A percentile compares a stretch with the other conserved stretches of the same genome.
phyloP scores from a whole-genome alignment of 2,113 vertebrate genomes.

The Lycaon pictus region DNA sequence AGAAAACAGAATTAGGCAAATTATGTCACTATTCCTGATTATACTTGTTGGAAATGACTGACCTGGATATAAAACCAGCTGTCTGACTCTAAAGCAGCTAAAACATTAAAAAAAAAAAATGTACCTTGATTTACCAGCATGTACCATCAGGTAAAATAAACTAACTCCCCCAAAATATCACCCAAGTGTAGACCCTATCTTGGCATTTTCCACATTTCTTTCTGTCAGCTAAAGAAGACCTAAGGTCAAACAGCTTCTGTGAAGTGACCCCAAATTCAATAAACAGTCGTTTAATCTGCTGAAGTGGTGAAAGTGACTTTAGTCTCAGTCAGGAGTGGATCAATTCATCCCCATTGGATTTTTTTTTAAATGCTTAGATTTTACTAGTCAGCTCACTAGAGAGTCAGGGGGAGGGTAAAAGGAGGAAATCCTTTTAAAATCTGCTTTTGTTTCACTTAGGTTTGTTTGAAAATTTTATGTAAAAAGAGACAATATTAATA shows the following conservation, averaged over 20 bases:
- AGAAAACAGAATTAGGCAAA: not conserved
- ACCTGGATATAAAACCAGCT: slow-evolving; percentile 16
- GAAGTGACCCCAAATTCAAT: slow-evolving; percentile 73
- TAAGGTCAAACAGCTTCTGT: slow-evolving; percentile 52
- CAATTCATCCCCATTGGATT: slow-evolving; percentile 59
- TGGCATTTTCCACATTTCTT: not conserved
- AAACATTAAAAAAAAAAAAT: not conserved
- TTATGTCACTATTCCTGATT: not conserved
- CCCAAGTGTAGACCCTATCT: not conserved
- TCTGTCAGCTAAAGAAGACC: not conserved
- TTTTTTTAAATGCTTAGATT: slow-evolving; percentile 66
- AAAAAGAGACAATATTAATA: not conserved
- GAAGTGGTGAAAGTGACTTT: slow-evolving; percentile 72
- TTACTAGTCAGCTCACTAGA: slow-evolving; percentile 63
- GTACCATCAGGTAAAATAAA: not conserved
- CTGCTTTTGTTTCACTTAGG: not conserved
- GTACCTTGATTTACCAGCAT: not conserved
- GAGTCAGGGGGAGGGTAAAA: not conserved
- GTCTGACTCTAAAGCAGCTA: not conserved
- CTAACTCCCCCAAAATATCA: not conserved
- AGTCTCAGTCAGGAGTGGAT: slow-evolving; percentile 63
- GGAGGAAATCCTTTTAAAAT: not conserved
- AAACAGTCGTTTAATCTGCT: slow-evolving; percentile 70
- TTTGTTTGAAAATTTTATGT: slow-evolving; percentile 22
- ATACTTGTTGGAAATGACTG: not conserved